These are phyloP conservation scores for Gobionotothen gibberifrons DNA, from an alignment of 2,797 vertebrate genomes.

Conservation along the genomic window DNA sequence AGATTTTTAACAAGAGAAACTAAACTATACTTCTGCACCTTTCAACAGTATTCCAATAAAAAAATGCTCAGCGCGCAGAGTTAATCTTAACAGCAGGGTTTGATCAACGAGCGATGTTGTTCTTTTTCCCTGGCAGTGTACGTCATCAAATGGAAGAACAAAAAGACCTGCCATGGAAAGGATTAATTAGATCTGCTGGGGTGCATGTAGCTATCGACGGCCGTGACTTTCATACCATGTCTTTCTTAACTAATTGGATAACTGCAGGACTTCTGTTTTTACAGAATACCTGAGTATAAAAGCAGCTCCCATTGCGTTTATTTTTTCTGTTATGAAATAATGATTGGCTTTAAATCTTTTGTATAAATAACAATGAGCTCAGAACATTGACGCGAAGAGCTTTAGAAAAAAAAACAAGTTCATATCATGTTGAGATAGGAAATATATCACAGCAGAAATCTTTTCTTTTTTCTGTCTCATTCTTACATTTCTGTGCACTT, in stretches of 20 bases:
- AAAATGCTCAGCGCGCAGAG: slow-evolving; percentile 38
- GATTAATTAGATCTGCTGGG: slow-evolving; percentile 46
- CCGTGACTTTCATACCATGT: slow-evolving; percentile 23
- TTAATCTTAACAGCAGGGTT: slow-evolving; percentile 34
- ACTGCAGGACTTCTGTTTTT: slow-evolving; percentile 21
- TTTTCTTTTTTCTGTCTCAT: too few relatives aligned
- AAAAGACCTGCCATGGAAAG: slow-evolving; percentile 36
- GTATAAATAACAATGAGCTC: too few relatives aligned
- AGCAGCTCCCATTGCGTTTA: slow-evolving; percentile 16
- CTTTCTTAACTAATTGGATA: slow-evolving; percentile 3
- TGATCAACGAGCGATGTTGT: slow-evolving; percentile 52
- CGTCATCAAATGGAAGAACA: slow-evolving; percentile 52
- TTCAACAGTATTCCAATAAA: slow-evolving; percentile 47
- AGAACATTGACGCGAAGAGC: too few relatives aligned
- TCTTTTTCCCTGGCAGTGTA: slow-evolving; percentile 30
- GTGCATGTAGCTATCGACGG: slow-evolving; percentile 29
- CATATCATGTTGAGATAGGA: too few relatives aligned
- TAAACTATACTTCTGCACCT: slow-evolving; percentile 36
- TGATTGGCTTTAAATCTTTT: slow-evolving; percentile 11
- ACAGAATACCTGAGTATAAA: slow-evolving; percentile 18
- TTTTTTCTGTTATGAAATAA: not conserved
- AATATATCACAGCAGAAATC: too few relatives aligned
- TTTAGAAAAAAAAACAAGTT: too few relatives aligned
- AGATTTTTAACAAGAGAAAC: slow-evolving; percentile 38
- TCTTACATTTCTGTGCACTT: too few relatives aligned